Evolutionary conservation across 2,113 vertebrate genomes (phyloP).

Genomic region (Stomatorhinus ivindoensis): DNA sequence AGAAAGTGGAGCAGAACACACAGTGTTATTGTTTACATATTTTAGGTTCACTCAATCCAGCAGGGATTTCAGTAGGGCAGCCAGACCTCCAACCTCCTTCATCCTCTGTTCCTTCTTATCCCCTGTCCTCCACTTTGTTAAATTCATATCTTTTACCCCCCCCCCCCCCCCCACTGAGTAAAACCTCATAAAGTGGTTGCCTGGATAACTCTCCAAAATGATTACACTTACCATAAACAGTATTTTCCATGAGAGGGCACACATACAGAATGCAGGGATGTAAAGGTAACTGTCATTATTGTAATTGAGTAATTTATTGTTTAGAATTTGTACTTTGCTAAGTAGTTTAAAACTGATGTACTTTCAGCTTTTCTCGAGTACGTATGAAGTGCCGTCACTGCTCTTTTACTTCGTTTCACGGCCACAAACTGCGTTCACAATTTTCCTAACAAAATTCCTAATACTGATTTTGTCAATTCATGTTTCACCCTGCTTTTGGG

Average conservation of each 20-base stretch:
- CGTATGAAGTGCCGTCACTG: not conserved
- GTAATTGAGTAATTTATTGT: not conserved
- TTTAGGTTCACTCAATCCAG: conserved; percentile 34
- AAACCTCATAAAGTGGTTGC: conserved; percentile 46
- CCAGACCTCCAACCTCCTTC: conserved; percentile 39
- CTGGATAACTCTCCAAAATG: conserved; percentile 44
- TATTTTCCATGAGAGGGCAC: not conserved
- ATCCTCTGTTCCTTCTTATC: conserved; percentile 62
- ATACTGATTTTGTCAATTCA: not conserved
- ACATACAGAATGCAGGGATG: not conserved
- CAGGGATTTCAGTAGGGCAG: conserved; percentile 5
- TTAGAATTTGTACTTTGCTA: not conserved
- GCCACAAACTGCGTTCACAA: not conserved
- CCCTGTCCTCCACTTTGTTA: conserved; percentile 51
- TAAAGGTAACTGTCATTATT: not conserved
- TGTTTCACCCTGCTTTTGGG: not conserved
- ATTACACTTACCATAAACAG: not conserved
- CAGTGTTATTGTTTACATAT: not conserved
- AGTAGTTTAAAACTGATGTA: not conserved
- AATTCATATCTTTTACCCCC: conserved; percentile 71
- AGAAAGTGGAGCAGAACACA: not conserved
- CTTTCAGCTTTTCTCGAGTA: not conserved
- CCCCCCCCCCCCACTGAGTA: conserved; percentile 44
- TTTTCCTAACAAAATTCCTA: not conserved
- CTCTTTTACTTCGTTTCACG: not conserved